phyloP scores from a whole-genome alignment of 2,888 invertebrate genomes.

The Aproaerema taeniolella region DNA sequence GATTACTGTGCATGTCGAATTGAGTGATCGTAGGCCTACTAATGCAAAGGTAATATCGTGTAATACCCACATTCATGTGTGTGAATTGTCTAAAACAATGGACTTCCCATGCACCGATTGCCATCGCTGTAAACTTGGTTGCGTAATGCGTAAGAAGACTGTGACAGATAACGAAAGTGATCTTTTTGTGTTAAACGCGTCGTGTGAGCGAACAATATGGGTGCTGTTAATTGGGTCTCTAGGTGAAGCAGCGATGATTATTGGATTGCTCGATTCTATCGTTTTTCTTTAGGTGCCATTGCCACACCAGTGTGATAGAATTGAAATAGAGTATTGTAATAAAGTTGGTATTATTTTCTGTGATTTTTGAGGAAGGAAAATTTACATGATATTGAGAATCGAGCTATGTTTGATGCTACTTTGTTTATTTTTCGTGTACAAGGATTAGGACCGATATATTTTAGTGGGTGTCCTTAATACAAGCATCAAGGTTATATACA shows the following conservation, averaged over 20 bases:
- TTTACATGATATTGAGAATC: too few species aligned
- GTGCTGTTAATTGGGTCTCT: constrained; percentile 43
- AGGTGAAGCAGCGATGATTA: constrained; percentile 26
- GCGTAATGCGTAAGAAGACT: constrained; percentile 64
- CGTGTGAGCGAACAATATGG: constrained; percentile 62
- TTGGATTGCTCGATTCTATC: background rate
- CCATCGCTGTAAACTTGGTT: constrained; percentile 65
- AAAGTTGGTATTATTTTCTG: too few species aligned
- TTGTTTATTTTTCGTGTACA: too few species aligned
- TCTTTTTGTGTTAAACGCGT: constrained; percentile 64
- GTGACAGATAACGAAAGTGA: constrained; percentile 59
- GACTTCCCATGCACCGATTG: constrained; percentile 65
- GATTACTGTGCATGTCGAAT: constrained; percentile 15
- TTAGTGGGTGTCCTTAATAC: too few species aligned
- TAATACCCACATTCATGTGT: constrained; percentile 59
- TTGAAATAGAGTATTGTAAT: too few species aligned
- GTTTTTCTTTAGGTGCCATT: background rate
- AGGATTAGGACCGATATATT: too few species aligned
- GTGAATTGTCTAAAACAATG: constrained; percentile 57
- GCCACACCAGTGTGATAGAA: too few species aligned
- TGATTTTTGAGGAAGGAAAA: too few species aligned
- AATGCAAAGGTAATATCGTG: constrained; percentile 41
- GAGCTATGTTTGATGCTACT: too few species aligned
- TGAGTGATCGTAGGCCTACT: constrained; percentile 39
- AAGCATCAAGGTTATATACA: too few species aligned